These are phyloP conservation scores for Sebastes hubbsi DNA, from an alignment of 2,797 vertebrate genomes.

Conservation along the genomic window DNA sequence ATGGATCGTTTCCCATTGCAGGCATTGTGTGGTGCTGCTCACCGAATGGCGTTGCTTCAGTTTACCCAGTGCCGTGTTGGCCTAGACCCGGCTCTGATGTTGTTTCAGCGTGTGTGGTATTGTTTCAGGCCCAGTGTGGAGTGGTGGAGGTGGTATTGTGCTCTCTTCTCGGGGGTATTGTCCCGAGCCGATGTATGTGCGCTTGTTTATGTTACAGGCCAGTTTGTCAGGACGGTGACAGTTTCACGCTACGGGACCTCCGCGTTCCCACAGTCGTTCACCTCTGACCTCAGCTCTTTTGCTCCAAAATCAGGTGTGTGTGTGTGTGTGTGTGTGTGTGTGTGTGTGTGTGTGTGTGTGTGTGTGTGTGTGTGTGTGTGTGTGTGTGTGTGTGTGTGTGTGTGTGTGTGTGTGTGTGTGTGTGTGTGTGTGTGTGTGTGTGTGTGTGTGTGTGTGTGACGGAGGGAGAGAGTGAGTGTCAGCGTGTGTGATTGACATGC, in stretches of 20 bases:
- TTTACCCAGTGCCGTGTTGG: constrained; percentile 47
- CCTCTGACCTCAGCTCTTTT: constrained; percentile 66
- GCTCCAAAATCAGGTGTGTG: constrained; percentile 25
- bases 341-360: too few species aligned
- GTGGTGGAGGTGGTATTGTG: constrained; percentile 60
- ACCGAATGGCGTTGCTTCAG: constrained; percentile 46
- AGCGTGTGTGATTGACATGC: constrained; percentile 47
- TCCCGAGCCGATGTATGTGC: constrained; percentile 60
- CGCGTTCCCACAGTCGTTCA: constrained; percentile 74
- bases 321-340: constrained; percentile 17
- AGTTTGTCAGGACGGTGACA: constrained; percentile 75
- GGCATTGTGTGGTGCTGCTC: constrained; percentile 44
- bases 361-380: constrained; percentile 6
- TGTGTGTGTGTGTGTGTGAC: constrained; percentile 1
- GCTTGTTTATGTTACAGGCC: constrained; percentile 73
- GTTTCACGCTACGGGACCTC: constrained; percentile 59
- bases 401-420: constrained; percentile 10
- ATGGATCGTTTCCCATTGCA: constrained; percentile 57
- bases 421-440: constrained; percentile 17
- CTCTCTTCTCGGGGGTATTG: constrained; percentile 61
- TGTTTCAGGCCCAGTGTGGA: constrained; percentile 67
- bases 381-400: constrained; percentile 14
- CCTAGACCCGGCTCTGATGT: constrained; percentile 57
- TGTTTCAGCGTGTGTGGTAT: constrained; percentile 74
- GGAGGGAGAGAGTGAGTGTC: neutral